These are phyloP conservation scores for Perccottus glenii DNA, from an alignment of 2,113 vertebrate species.

Conservation along the genomic window DNA sequence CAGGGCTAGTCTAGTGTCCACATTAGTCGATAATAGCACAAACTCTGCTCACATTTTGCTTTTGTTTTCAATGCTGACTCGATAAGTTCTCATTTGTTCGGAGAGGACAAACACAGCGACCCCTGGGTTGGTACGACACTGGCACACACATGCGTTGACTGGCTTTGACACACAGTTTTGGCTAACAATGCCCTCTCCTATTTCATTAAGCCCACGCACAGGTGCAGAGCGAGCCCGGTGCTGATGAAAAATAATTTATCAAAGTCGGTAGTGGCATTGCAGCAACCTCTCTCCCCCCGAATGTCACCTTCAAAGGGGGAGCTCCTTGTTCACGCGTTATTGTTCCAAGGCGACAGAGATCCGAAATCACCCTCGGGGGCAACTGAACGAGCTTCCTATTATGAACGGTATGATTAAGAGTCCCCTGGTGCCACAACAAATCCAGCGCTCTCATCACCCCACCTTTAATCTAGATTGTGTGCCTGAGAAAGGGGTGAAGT, in stretches of 20 bases:
- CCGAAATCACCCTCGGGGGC: constrained; percentile 56
- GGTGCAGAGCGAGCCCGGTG: constrained; percentile 55
- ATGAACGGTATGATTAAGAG: constrained; percentile 72
- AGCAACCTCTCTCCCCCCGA: constrained; percentile 63
- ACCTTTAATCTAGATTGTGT: constrained; percentile 70
- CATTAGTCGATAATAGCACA: not conserved
- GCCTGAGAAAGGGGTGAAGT: constrained; percentile 65
- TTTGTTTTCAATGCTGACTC: constrained; percentile 61
- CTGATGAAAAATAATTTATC: constrained; percentile 77
- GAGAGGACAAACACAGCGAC: constrained; percentile 50
- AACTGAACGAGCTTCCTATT: constrained; percentile 66
- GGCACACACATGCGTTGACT: constrained; percentile 32
- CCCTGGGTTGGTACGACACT: constrained; percentile 33
- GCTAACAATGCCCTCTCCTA: constrained; percentile 47
- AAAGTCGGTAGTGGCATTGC: constrained; percentile 67
- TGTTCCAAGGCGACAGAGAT: constrained; percentile 68
- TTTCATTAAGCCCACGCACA: constrained; percentile 65
- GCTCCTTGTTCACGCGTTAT: constrained; percentile 55
- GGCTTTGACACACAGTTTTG: constrained; percentile 20
- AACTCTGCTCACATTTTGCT: constrained; percentile 20
- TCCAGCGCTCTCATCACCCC: constrained; percentile 55
- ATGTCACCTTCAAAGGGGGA: constrained; percentile 73
- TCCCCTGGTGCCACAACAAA: constrained; percentile 60
- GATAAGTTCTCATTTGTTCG: constrained; percentile 59
- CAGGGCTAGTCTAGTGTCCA: not conserved